Percentiles rank a stretch among this genome's conserved stretches.
Evolutionary conservation across 1,140 invertebrate genomes (phyloP).

Genomic region (Ooceraea biroi): DNA sequence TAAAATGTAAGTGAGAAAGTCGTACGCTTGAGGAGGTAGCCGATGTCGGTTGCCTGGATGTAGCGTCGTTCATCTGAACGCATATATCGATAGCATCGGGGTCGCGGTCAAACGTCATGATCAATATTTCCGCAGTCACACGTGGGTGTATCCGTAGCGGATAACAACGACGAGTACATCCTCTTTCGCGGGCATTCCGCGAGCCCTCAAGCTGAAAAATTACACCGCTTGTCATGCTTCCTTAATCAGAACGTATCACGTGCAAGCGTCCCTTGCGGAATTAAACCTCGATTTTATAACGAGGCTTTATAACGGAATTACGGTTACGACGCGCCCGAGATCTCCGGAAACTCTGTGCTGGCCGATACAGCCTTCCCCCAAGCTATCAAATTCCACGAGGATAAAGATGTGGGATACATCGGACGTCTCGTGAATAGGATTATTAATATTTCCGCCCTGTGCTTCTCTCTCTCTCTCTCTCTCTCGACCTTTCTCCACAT

Average conservation of each 20-base stretch:
- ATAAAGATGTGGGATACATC: conserved; percentile 75
- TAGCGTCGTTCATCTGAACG: conserved; percentile 28
- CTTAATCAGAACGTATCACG: not conserved
- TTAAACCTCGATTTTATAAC: too few species aligned
- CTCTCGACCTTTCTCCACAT: conserved; percentile 59
- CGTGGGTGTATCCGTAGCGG: conserved; percentile 16
- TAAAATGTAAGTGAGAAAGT: conserved; percentile 52
- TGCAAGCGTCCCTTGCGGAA: too few species aligned
- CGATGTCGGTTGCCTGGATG: not conserved
- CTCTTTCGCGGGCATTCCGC: not conserved
- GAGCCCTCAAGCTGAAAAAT: not conserved
- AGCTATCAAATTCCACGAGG: conserved; percentile 75
- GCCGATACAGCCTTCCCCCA: conserved; percentile 69
- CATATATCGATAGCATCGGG: conserved; percentile 46
- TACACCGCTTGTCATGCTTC: not conserved
- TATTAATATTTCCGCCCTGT: conserved; percentile 77
- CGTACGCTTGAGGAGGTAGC: not conserved
- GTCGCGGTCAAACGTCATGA: conserved; percentile 48
- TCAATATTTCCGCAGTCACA: conserved; percentile 51
- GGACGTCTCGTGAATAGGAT: conserved; percentile 76
- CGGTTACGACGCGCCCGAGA: not conserved
- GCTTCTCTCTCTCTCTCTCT: conserved; percentile 44
- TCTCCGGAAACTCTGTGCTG: conserved; percentile 47
- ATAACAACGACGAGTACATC: conserved; percentile 3
- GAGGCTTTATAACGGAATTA: conserved; percentile 9